Base-by-base conservation (phyloP, 2,113 vertebrate genomes). In the Cathartes aura region DNA sequence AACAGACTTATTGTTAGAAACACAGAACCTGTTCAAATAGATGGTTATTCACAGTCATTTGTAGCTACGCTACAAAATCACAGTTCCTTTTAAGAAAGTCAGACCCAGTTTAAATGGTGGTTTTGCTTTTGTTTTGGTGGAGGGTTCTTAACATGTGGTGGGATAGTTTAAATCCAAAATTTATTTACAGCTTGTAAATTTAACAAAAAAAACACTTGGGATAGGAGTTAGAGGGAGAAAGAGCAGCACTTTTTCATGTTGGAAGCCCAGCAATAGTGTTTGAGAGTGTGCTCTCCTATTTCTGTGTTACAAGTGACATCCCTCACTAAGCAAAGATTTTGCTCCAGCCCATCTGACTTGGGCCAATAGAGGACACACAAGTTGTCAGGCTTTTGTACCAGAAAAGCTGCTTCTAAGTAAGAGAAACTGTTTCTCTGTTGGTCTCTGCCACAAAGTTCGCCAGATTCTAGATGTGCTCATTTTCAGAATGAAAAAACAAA, bases 11-110 rank as follows among this genome's bases (percentile, higher is more conserved):
- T 91, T 84, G 66, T 73, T 68, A 89, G 63, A 95, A 94, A 80
- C 50, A 87, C 53, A 89, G 55, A 92, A 96, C 81, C 94, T 96
- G 87, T 97, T 97, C 95, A 97, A 98, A 97, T 45, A 96, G 20
- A 95, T 75, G 67, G 63, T 68, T 93, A 95, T 96, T 96, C 95
- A 95, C 60, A 80, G 38, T 75, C 80, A 60, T 93, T 86, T 66
- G 60, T 75, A 76, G 38, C 53, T 73, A 78, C 71, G 45, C 72
- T 76, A 97, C 55, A 96, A 97, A 95, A 93, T 80, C 74, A 86
- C 76, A 82, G 52, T 15, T 86, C 91, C 59, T 85, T 71, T 76
- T 80, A 73, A 88, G 62, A 34, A 92, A 80, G 63, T 34, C 60
- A 97, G 84, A 21, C 29, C 6, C 5, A 8, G 5, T 24, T 82